Conservation (phyloP, 2,888 invertebrate genomes). For the Oegoconia quadripuncta region DNA sequence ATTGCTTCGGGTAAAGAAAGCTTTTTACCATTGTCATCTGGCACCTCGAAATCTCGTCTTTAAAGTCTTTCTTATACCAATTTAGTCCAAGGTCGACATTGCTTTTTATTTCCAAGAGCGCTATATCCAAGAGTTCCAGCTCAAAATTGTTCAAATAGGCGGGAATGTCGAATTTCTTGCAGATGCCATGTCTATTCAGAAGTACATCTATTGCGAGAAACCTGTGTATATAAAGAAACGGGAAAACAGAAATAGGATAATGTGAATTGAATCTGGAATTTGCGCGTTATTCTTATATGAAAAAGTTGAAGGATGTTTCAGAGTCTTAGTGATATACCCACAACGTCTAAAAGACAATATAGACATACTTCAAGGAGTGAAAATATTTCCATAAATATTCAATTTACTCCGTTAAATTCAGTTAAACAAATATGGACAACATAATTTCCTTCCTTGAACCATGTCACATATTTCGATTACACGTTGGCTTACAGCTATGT, state of each 20-base stretch:
- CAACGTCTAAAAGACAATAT: too few relatives aligned
- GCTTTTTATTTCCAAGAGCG: slow-evolving; percentile 25
- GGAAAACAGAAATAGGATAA: background rate
- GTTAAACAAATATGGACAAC: too few relatives aligned
- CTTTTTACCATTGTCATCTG: slow-evolving; percentile 27
- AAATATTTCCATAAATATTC: too few relatives aligned
- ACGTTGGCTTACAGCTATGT: too few relatives aligned
- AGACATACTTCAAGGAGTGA: too few relatives aligned
- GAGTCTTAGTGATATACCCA: too few relatives aligned
- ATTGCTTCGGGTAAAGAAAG: slow-evolving; percentile 28
- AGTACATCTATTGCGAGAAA: slow-evolving; percentile 42
- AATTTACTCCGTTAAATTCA: too few relatives aligned
- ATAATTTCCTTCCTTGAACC: too few relatives aligned
- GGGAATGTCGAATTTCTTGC: slow-evolving; percentile 44
- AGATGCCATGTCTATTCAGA: slow-evolving; percentile 47
- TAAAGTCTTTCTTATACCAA: slow-evolving; percentile 33
- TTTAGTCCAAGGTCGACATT: slow-evolving; percentile 33
- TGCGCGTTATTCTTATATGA: too few relatives aligned
- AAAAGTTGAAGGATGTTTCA: too few relatives aligned
- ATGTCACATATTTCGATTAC: too few relatives aligned
- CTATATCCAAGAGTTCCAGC: slow-evolving; percentile 34
- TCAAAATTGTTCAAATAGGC: slow-evolving; percentile 35
- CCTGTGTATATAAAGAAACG: slow-evolving; percentile 28
- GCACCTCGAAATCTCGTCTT: slow-evolving; percentile 15
- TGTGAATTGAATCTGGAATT: too few relatives aligned